Percentiles rank a stretch among this genome's conserved stretches.
Evolutionary conservation across 2,113 vertebrate species (phyloP).

Genomic region (Fukomys damarensis): DNA sequence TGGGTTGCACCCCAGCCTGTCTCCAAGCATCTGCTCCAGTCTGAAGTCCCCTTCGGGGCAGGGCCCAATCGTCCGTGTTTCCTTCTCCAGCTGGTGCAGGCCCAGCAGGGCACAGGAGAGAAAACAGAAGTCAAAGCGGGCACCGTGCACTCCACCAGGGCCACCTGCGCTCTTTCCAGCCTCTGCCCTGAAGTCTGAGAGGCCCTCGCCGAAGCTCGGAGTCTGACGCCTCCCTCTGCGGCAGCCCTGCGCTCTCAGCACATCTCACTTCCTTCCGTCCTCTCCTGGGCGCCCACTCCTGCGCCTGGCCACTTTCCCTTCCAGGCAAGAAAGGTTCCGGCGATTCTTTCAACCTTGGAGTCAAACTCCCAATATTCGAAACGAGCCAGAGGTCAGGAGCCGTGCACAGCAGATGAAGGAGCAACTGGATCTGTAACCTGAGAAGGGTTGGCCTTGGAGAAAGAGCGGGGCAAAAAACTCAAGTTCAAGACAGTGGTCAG

Average conservation of each 20-base stretch:
- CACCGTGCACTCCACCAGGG: neutral
- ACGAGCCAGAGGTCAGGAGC: neutral
- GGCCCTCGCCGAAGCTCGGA: neutral
- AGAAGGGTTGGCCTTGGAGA: neutral
- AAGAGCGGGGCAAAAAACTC: neutral
- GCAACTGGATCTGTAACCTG: neutral
- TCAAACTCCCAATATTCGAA: neutral
- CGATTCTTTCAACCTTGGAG: neutral
- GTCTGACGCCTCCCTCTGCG: neutral
- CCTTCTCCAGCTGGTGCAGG: neutral
- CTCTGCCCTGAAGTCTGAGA: neutral
- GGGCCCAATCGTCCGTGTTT: neutral
- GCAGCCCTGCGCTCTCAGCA: neutral
- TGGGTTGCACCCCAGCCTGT: neutral
- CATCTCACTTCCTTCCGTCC: neutral
- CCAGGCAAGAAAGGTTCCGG: neutral
- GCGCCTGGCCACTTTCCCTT: neutral
- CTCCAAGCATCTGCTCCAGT: neutral
- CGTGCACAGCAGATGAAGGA: neutral
- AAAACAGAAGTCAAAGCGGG: neutral
- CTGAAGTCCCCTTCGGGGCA: neutral
- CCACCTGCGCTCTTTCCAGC: neutral
- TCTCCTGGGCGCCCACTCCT: neutral
- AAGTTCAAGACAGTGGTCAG: neutral
- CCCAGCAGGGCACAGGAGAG: neutral